These are phyloP conservation scores for Pterobdella sp. DNA, from an alignment of 2,888 invertebrate genomes.

Conservation along the genomic window DNA sequence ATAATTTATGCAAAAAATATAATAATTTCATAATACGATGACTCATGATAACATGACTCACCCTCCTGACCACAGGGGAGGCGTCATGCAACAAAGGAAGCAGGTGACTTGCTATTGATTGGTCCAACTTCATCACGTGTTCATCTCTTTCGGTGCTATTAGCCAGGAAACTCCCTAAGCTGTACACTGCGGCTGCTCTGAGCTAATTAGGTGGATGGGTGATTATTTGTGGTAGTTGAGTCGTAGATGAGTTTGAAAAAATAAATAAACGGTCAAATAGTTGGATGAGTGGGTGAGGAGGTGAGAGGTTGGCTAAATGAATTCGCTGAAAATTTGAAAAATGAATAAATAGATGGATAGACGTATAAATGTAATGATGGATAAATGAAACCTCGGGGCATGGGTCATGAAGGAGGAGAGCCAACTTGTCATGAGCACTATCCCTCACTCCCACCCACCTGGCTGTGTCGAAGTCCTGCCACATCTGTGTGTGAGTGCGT, in stretches of 20 bases:
- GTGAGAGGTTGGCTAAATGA: too few relatives aligned
- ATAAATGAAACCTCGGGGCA: constrained; percentile 67
- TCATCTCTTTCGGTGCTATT: constrained; percentile 70
- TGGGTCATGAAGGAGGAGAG: constrained; percentile 67
- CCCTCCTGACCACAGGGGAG: constrained; percentile 74
- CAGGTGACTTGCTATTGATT: constrained; percentile 79
- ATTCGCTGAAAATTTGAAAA: too few relatives aligned
- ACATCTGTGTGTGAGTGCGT: constrained; percentile 41
- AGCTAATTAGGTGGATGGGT: constrained; percentile 60
- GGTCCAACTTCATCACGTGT: constrained; percentile 87
- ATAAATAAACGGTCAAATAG: too few relatives aligned
- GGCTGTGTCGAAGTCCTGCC: constrained; percentile 50
- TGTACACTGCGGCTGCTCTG: constrained; percentile 84
- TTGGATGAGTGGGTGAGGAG: too few relatives aligned
- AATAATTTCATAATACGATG: neutral
- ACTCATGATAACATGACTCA: constrained; percentile 28
- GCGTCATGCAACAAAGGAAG: constrained; percentile 73
- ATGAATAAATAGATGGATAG: neutral
- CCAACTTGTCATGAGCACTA: constrained; percentile 90
- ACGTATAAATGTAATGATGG: neutral
- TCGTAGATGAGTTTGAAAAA: too few relatives aligned
- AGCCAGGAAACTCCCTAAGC: constrained; percentile 84
- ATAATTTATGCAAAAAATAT: neutral
- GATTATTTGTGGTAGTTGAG: too few relatives aligned
- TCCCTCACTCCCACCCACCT: constrained; percentile 88